Percentiles rank a stretch among this genome's conserved stretches.
Evolutionary conservation across 2,113 vertebrate genomes (phyloP).

Genomic region (Pseudopodoces humilis): DNA sequence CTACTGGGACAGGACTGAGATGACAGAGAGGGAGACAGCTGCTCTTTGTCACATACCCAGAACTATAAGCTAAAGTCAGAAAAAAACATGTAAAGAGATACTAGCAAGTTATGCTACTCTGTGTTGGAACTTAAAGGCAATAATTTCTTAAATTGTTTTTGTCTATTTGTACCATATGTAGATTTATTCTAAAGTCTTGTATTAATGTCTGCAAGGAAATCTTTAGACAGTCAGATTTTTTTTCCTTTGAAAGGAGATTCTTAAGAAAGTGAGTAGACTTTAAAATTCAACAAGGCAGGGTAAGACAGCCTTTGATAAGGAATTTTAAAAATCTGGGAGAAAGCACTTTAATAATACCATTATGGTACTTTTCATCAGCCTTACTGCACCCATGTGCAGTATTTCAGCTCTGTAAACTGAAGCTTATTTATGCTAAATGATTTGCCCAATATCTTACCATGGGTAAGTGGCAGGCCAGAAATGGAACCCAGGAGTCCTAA

Average conservation of each 20-base stretch:
- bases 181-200: not conserved
- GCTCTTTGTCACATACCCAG: not conserved
- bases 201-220: not conserved
- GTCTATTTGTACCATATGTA: not conserved
- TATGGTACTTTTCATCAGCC: slow-evolving; percentile 51
- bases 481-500: slow-evolving; percentile 54
- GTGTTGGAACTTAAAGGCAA: not conserved
- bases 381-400: slow-evolving; percentile 52
- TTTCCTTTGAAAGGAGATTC: not conserved
- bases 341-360: slow-evolving; percentile 31
- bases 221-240: not conserved
- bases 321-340: slow-evolving; percentile 32
- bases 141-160: not conserved
- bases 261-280: not conserved
- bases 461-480: slow-evolving; percentile 53
- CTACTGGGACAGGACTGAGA: not conserved
- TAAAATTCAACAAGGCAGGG: not conserved
- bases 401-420: slow-evolving; percentile 56
- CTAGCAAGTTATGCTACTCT: not conserved
- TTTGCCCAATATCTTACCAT: slow-evolving; percentile 52
- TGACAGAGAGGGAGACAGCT: not conserved
- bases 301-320: not conserved
- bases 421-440: slow-evolving; percentile 58
- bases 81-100: not conserved
- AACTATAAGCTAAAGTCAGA: not conserved